A percentile compares a stretch with the other conserved stretches of the same genome.
phyloP scores from a whole-genome alignment of 2,888 invertebrate species.

The Dryomyza anilis region DNA sequence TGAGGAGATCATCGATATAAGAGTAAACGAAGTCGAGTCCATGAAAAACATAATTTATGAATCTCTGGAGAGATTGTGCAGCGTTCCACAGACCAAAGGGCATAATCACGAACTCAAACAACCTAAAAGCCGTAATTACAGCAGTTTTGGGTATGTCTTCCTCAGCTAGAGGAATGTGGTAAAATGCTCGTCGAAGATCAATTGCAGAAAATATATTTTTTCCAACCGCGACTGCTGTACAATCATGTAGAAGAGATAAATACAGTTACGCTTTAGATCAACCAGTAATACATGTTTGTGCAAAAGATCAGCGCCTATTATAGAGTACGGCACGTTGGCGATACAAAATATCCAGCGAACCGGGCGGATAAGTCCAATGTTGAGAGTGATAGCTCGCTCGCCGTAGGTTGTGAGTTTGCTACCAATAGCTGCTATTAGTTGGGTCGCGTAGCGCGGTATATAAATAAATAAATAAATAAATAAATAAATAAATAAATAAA shows the following conservation, averaged over 20 bases:
- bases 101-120: slow-evolving; percentile 19
- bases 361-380: not conserved
- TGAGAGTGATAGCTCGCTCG: not conserved
- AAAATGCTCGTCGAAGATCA: slow-evolving; percentile 21
- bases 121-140: slow-evolving; percentile 11
- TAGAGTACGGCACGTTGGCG: not conserved
- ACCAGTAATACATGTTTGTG: no score
- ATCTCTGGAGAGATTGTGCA: slow-evolving; percentile 25
- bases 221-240: not conserved
- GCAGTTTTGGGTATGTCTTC: slow-evolving; percentile 22
- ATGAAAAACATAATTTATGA: slow-evolving; percentile 13
- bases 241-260: slow-evolving; percentile 13
- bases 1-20: slow-evolving; percentile 21
- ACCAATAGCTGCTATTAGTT: no score
- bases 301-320: not conserved
- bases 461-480: no score
- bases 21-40: slow-evolving; percentile 19
- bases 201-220: slow-evolving; percentile 22
- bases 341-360: not conserved
- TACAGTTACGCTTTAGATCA: slow-evolving; percentile 6
- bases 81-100: slow-evolving; percentile 25
- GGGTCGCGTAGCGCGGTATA: no score
- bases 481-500: no score
- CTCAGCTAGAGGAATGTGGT: slow-evolving; percentile 27
- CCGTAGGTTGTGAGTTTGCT: no score